Evolutionary conservation across 2,888 invertebrate genomes (phyloP), one percentile per base, ranked within the genome.

Genomic region (Ormyrus rosae): DNA sequence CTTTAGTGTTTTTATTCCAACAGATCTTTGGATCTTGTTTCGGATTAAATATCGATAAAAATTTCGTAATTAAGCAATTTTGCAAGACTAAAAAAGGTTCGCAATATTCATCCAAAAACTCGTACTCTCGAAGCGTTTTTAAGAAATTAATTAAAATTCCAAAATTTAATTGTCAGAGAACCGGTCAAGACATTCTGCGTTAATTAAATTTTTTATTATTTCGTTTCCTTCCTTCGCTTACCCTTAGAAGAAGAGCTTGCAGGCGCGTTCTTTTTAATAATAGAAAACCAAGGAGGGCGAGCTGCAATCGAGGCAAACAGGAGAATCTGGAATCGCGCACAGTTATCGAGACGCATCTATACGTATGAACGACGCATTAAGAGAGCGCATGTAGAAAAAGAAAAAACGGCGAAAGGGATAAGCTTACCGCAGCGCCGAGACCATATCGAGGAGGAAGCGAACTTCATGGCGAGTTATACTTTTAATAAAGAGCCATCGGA

Each of bases 391-490:
- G 10, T 67, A 45, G 50, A 61, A 78, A 72, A 80, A 63, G 34
- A 55, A 71, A 80, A 70, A 58, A 67, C 7, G 13, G 53, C 67
- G 34, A 4, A 34, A 4, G 48, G 58, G 19, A 48, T 81, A 34
- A 34, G 34, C 34, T 34, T 34, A 50, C 77, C 60, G 73, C 61
- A 5, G 51, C 19, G 34, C 34, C 7, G 75, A 81, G 48, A 50
- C 56, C 48, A 65, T 65, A 73, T 73, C 73, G 73, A 73, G 34
- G 65, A 80, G 76, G 74, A 34, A 34, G 34, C 34, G 4, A 34
- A 34, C 81, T 82, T 83, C 85, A 84, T 85, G 83, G 84, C 84
- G 84, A 88, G 87, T 89, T 89, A 89, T 88, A 89, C 87, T 89
- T 89, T 89, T 88, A 89, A 89, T 89, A 89, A 89, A 64, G 56